Percentiles rank a stretch among this genome's conserved stretches.
phyloP scores from a whole-genome alignment of 2,888 invertebrate species.

The Formica aserva region DNA sequence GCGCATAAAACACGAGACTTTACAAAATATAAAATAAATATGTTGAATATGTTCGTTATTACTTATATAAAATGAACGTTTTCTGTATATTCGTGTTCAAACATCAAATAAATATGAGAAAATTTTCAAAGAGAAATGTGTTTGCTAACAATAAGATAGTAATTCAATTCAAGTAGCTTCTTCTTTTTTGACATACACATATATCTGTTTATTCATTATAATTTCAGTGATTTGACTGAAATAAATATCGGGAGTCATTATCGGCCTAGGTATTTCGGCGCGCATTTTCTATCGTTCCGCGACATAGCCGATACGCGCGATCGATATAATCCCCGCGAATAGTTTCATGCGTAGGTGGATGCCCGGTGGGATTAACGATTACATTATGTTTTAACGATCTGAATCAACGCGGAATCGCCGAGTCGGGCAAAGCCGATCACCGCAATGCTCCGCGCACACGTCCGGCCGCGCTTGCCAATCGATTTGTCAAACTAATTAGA shows the following conservation, averaged over 20 bases:
- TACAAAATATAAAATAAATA: slow-evolving; percentile 27
- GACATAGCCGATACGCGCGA: slow-evolving; percentile 47
- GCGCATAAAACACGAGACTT: slow-evolving; percentile 19
- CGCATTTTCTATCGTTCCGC: slow-evolving; percentile 3
- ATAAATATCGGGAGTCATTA: not conserved
- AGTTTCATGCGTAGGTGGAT: slow-evolving; percentile 66
- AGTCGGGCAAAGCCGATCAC: slow-evolving; percentile 50
- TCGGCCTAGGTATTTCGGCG: slow-evolving; percentile 1
- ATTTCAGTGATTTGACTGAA: slow-evolving; percentile 49
- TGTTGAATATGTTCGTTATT: not conserved
- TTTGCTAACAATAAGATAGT: not conserved
- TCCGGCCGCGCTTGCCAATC: slow-evolving; percentile 43
- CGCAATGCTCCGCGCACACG: slow-evolving; percentile 32
- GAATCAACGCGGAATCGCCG: slow-evolving; percentile 54
- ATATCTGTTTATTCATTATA: not conserved
- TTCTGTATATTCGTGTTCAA: not conserved
- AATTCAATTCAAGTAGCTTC: not conserved
- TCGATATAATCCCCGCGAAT: slow-evolving; percentile 68
- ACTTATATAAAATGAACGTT: not conserved
- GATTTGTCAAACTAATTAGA: slow-evolving; percentile 57
- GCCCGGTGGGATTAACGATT: slow-evolving; percentile 67
- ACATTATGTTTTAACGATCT: slow-evolving; percentile 71
- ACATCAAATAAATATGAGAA: not conserved
- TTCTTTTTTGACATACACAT: not conserved
- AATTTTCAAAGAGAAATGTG: not conserved